Evolutionary conservation across 2,113 vertebrate genomes (phyloP), one percentile per base, ranked within the genome.

Genomic region (Marmota flaviventris): DNA sequence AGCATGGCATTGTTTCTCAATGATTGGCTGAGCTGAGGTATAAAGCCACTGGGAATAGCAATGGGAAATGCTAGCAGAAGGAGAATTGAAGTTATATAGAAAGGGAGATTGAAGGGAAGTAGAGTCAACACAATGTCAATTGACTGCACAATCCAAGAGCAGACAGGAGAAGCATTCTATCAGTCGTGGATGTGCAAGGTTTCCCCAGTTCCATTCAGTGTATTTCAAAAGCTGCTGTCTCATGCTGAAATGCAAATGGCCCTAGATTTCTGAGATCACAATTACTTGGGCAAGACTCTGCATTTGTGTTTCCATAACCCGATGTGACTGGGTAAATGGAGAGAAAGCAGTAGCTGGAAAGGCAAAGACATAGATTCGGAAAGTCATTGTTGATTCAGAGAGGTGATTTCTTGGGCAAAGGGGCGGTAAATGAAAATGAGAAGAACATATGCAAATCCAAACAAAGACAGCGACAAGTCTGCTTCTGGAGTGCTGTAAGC

Each of bases 81-180:
- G 65, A 96, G 93, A 93, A 97, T 87, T 90, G 92, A 94, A 97
- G 79, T 93, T 81, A 93, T 81, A 97, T 37, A 97, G 95, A 94
- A 96, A 96, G 25, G 83, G 79, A 98, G 89, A 97, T 87, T 92
- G 96, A 97, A 97, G 75, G 78, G 91, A 94, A 96, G 94, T 65
- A 93, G 83, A 97, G 79, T 97, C 97, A 93, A 96, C 89, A 96
- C 96, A 93, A 93, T 96, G 93, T 96, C 93, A 91, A 95, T 92
- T 79, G 92, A 77, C 78, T 61, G 25, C 58, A 89, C 51, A 86
- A 85, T 81, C 89, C 83, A 53, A 56, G 87, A 92, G 76, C 91
- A 86, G 91, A 83, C 86, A 87, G 93, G 89, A 76, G 89, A 79
- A 75, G 69, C 39, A 39, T 96, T 75, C 81, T 58, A 18, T 85